Conservation (phyloP, 92 coral and sea anemone species). For the Palythoa caribaeorum region DNA sequence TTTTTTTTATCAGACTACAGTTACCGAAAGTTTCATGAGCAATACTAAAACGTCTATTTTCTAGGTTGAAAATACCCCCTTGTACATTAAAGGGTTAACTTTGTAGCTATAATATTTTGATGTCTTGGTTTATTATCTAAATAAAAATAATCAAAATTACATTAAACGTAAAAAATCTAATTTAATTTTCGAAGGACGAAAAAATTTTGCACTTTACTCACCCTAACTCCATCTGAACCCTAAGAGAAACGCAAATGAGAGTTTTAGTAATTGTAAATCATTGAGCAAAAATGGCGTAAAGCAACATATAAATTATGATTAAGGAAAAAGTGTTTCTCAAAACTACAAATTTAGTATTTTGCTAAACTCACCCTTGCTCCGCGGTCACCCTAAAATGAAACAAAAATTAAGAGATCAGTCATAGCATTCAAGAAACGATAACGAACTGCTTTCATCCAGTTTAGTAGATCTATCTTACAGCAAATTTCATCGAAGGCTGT, state of each 20-base stretch:
- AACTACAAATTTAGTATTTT: neutral
- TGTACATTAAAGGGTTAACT: no score
- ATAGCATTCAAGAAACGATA: neutral
- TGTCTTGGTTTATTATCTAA: no score
- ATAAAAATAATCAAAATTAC: no score
- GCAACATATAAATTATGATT: neutral
- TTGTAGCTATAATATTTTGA: no score
- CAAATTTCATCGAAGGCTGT: no score
- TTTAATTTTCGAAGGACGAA: neutral
- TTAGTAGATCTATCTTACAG: neutral
- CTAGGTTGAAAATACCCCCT: neutral
- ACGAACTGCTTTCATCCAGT: neutral
- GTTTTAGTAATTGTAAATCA: neutral
- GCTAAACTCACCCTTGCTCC: neutral
- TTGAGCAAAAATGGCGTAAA: neutral
- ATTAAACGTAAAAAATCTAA: neutral
- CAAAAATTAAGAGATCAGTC: neutral
- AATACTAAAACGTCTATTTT: neutral
- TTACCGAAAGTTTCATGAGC: neutral
- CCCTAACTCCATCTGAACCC: constrained; percentile 19
- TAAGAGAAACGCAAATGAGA: neutral
- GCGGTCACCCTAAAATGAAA: constrained; percentile 16
- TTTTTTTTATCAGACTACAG: neutral
- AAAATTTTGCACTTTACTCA: neutral
- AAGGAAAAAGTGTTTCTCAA: neutral